phyloP scores from a whole-genome alignment of 2,113 vertebrate species.

The Ornithorhynchus anatinus region DNA sequence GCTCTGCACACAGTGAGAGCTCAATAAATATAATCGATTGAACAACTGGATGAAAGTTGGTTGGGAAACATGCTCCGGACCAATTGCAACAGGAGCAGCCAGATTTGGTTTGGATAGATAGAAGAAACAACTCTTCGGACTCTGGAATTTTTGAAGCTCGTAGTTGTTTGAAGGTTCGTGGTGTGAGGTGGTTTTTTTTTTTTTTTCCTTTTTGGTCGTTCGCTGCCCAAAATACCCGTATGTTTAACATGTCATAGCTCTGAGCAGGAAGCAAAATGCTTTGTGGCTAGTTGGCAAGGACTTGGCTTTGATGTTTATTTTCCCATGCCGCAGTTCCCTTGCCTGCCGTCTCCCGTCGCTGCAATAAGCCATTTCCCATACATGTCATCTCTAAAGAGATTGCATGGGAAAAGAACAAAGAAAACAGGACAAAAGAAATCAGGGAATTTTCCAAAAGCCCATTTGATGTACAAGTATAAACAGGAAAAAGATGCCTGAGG shows the following conservation, averaged over 20 bases:
- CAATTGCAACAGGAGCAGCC: not conserved
- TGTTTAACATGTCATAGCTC: accelerated
- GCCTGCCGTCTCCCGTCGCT: slow-evolving; percentile 35
- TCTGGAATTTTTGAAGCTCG: not conserved
- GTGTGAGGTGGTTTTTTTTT: too few relatives aligned
- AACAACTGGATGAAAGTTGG: too few relatives aligned
- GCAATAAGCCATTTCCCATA: slow-evolving; percentile 60
- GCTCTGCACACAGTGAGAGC: too few relatives aligned
- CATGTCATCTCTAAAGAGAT: slow-evolving; percentile 58
- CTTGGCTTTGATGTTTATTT: slow-evolving; percentile 38
- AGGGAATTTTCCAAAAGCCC: slow-evolving; percentile 62
- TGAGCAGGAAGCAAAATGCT: not conserved
- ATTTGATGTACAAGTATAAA: slow-evolving; percentile 65
- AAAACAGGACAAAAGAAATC: slow-evolving; percentile 53
- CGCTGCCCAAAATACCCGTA: not conserved
- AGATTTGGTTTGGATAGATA: accelerated
- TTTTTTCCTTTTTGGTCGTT: not conserved
- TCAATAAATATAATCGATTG: too few relatives aligned
- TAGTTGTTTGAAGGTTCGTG: not conserved
- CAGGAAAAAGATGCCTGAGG: slow-evolving; percentile 60
- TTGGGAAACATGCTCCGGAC: not conserved
- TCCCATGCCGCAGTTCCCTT: slow-evolving; percentile 27
- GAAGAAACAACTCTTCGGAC: not conserved
- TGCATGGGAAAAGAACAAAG: slow-evolving; percentile 69
- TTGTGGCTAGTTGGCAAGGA: not conserved